Conservation (phyloP, 2,113 vertebrate species). For the Dicaeum eximium region DNA sequence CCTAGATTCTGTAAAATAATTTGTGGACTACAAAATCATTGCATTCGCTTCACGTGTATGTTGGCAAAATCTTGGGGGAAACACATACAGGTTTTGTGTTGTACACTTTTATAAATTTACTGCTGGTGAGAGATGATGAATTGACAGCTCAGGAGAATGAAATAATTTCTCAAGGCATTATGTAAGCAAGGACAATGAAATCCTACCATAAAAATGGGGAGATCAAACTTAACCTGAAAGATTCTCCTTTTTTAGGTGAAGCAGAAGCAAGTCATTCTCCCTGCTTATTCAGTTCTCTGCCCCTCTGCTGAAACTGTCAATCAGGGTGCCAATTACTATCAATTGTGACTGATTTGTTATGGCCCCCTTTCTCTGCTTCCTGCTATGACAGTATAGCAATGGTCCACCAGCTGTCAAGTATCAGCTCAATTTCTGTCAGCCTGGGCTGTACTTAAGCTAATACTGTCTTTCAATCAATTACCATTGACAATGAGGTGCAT, state of each 20-base stretch:
- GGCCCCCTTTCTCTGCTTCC: background rate
- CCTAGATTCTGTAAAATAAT: slow-evolving; percentile 32
- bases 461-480: background rate
- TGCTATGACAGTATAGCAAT: background rate
- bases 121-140: slow-evolving; percentile 12
- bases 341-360: background rate
- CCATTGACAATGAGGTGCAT: background rate
- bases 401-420: background rate
- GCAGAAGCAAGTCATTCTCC: background rate
- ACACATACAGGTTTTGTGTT: background rate
- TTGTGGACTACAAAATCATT: slow-evolving; percentile 4
- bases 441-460: background rate
- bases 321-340: slow-evolving; percentile 26
- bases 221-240: background rate
- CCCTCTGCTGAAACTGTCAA: background rate
- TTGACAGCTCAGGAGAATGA: background rate
- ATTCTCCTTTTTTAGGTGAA: background rate
- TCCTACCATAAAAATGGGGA: background rate
- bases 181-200: background rate
- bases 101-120: slow-evolving; percentile 19
- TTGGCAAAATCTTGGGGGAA: background rate
- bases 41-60: slow-evolving; percentile 43
- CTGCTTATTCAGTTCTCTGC: background rate
- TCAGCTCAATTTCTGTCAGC: background rate
- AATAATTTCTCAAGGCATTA: background rate